phyloP scores from a whole-genome alignment of 2,888 invertebrate genomes.

The Aphelenchoides bicaudatus region DNA sequence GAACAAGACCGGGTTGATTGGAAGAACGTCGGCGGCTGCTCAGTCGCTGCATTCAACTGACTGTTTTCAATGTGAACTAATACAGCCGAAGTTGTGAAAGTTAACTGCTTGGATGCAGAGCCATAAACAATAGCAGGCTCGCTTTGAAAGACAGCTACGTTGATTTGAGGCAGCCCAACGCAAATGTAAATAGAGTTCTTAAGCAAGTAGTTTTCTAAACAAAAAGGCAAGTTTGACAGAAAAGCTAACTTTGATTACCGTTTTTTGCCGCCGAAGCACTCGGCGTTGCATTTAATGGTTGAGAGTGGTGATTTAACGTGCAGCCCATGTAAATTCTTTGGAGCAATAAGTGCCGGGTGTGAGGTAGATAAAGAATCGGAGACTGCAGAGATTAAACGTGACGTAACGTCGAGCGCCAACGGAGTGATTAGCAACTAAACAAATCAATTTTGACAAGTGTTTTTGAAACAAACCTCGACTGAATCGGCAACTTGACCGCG shows the following conservation, averaged over 20 bases:
- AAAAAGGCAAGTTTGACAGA: too few relatives aligned
- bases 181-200: conserved; percentile 14
- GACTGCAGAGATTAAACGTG: conserved; percentile 33
- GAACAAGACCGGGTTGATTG: too few relatives aligned
- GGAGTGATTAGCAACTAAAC: conserved; percentile 48
- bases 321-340: conserved; percentile 48
- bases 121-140: conserved; percentile 18
- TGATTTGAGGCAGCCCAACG: conserved; percentile 24
- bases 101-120: not conserved
- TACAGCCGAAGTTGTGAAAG: not conserved
- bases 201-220: too few relatives aligned
- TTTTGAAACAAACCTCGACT: conserved; percentile 13
- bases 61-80: conserved; percentile 8
- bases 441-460: conserved; percentile 3
- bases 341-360: conserved; percentile 47
- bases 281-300: conserved; percentile 55
- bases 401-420: conserved; percentile 43
- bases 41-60: conserved; percentile 6
- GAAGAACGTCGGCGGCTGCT: conserved; percentile 23
- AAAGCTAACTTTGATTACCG: too few relatives aligned
- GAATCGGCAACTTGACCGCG: conserved; percentile 21
- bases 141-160: conserved; percentile 35
- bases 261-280: not conserved
- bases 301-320: conserved; percentile 40
- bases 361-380: conserved; percentile 26